These are phyloP conservation scores for Drosophila chauvacae DNA, from an alignment of 1,140 invertebrate species.

Conservation along the genomic window DNA sequence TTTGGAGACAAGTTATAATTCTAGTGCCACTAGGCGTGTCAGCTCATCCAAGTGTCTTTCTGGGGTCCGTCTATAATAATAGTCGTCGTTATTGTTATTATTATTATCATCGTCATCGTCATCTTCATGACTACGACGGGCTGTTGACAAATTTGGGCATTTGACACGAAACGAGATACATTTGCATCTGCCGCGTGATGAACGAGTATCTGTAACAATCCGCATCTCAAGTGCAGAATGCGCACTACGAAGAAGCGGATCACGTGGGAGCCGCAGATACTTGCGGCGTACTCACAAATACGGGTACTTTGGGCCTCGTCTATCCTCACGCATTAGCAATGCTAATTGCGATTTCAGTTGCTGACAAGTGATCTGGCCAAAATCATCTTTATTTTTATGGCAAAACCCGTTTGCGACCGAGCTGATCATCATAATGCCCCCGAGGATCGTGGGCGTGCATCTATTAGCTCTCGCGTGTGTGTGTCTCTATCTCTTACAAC, in stretches of 20 bases:
- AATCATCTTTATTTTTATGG: constrained; percentile 79
- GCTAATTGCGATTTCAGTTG: constrained; percentile 65
- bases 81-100: constrained; percentile 21
- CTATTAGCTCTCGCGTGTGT: constrained; percentile 56
- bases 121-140: constrained; percentile 4
- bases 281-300: constrained; percentile 40
- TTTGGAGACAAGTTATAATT: constrained; percentile 32
- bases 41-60: constrained; percentile 46
- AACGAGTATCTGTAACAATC: constrained; percentile 36
- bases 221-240: constrained; percentile 35
- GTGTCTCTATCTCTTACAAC: constrained; percentile 60
- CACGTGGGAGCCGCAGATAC: constrained; percentile 59
- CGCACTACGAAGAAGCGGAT: constrained; percentile 20
- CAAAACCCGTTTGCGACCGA: constrained; percentile 59
- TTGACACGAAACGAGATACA: constrained; percentile 55
- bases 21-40: constrained; percentile 72
- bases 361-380: constrained; percentile 72
- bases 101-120: constrained; percentile 18
- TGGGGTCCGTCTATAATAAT: constrained; percentile 20
- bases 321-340: constrained; percentile 71
- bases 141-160: constrained; percentile 50
- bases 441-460: constrained; percentile 74
- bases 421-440: constrained; percentile 37
- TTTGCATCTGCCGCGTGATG: constrained; percentile 30
- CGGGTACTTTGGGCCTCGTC: constrained; percentile 35